These are phyloP conservation scores for Boulengeromyrus knoepffleri DNA, from an alignment of 2,113 vertebrate species.

Conservation along the genomic window DNA sequence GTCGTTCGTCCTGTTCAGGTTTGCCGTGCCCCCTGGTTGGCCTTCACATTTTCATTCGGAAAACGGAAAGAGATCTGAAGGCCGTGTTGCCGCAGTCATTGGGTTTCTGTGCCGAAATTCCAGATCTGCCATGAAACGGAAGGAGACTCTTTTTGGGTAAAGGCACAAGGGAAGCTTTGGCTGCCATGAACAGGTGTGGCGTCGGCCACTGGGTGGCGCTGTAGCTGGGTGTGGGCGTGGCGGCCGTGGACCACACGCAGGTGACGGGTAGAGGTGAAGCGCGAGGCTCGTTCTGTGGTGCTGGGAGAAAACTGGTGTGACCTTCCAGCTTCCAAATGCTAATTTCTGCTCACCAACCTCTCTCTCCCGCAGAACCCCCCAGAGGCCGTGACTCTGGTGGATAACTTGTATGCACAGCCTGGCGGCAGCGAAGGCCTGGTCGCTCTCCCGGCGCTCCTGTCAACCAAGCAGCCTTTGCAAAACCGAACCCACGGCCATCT, in stretches of 20 bases:
- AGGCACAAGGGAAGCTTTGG: neutral
- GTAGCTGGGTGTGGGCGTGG: conserved; percentile 9
- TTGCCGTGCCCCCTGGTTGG: neutral
- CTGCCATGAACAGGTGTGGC: conserved; percentile 10
- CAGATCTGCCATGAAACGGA: neutral
- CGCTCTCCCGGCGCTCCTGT: conserved; percentile 32
- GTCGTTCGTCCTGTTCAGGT: conserved; percentile 20
- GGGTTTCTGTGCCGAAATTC: neutral
- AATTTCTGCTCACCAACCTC: neutral
- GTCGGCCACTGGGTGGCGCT: conserved; percentile 2
- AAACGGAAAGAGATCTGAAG: neutral
- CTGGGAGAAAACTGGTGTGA: neutral
- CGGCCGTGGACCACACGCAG: neutral
- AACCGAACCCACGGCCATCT: conserved; percentile 34
- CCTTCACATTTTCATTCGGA: neutral
- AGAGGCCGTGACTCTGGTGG: conserved; percentile 54
- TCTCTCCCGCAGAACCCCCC: conserved; percentile 45
- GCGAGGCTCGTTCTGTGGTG: conserved; percentile 11
- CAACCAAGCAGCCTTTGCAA: conserved; percentile 41
- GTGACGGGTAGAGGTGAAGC: conserved; percentile 16
- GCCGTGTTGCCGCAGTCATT: neutral
- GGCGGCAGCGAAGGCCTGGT: conserved; percentile 37
- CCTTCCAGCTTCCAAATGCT: neutral
- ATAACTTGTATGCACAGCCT: conserved; percentile 51
- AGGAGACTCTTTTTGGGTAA: neutral